Evolutionary conservation across 2,797 vertebrate genomes (phyloP).

Genomic region (Pempheris klunzingeri): DNA sequence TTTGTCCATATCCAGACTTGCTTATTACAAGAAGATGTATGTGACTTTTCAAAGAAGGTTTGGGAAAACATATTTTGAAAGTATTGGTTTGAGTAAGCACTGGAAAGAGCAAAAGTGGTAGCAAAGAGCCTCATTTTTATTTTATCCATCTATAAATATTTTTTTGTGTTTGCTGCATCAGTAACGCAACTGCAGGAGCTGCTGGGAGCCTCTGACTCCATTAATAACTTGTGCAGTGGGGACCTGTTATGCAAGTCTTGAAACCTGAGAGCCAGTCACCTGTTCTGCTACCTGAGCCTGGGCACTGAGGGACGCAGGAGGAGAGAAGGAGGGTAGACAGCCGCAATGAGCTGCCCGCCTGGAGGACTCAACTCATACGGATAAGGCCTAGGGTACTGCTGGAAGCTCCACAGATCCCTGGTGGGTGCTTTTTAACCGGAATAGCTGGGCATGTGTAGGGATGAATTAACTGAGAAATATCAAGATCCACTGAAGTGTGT

Average conservation of each 20-base stretch:
- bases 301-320: conserved; percentile 47
- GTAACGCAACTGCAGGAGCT: conserved; percentile 38
- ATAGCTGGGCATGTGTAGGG: conserved; percentile 1
- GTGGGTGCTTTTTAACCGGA: conserved; percentile 41
- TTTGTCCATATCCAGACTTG: conserved; percentile 51
- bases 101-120: conserved; percentile 32
- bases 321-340: conserved; percentile 44
- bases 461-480: conserved; percentile 44
- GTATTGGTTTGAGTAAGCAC: conserved; percentile 41
- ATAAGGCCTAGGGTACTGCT: conserved; percentile 32
- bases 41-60: conserved; percentile 26
- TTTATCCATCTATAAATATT: conserved; percentile 9
- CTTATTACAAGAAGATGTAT: conserved; percentile 43
- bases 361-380: conserved; percentile 35
- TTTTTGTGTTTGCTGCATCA: conserved; percentile 45
- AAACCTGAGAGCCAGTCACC: conserved; percentile 82
- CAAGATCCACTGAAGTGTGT: conserved; percentile 41
- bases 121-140: conserved; percentile 40
- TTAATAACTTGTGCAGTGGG: conserved; percentile 75
- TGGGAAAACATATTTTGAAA: conserved; percentile 41
- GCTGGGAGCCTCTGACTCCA: conserved; percentile 62
- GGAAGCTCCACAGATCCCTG: conserved; percentile 31
- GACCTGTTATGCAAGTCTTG: conserved; percentile 69
- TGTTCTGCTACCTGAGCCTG: conserved; percentile 80
- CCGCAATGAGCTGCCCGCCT: conserved; percentile 34